A percentile compares a stretch with the other conserved stretches of the same genome.
Evolutionary conservation across 2,113 vertebrate species (phyloP).

Genomic region (Callocephalon fimbriatum): DNA sequence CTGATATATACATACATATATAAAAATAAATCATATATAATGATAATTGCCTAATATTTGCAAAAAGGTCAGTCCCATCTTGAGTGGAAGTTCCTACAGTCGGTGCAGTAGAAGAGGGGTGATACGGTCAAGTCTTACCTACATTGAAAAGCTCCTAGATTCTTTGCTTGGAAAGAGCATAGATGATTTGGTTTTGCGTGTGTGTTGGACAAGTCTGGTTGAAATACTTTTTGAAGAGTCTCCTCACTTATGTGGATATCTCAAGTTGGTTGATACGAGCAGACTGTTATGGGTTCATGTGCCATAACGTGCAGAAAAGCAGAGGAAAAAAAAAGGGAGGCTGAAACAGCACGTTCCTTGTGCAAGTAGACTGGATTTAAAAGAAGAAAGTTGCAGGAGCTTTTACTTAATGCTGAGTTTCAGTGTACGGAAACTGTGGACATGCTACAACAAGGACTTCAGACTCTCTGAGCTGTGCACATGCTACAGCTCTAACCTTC

Average conservation of each 20-base stretch:
- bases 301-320: background rate
- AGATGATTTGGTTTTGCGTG: background rate
- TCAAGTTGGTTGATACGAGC: background rate
- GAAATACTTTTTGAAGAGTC: background rate
- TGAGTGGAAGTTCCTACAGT: background rate
- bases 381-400: background rate
- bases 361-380: background rate
- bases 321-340: background rate
- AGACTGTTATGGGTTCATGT: fast-evolving
- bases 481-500: background rate
- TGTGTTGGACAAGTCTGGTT: background rate
- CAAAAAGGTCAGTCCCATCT: background rate
- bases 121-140: background rate
- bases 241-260: background rate
- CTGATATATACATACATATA: background rate
- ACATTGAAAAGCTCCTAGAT: background rate
- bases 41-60: background rate
- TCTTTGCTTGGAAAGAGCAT: background rate
- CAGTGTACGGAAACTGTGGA: background rate
- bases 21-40: background rate
- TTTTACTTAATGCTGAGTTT: background rate
- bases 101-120: background rate
- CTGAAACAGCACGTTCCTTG: background rate
- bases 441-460: background rate
- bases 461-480: background rate